phyloP scores from a whole-genome alignment of 2,113 vertebrate genomes.

The Oryzias woworae region DNA sequence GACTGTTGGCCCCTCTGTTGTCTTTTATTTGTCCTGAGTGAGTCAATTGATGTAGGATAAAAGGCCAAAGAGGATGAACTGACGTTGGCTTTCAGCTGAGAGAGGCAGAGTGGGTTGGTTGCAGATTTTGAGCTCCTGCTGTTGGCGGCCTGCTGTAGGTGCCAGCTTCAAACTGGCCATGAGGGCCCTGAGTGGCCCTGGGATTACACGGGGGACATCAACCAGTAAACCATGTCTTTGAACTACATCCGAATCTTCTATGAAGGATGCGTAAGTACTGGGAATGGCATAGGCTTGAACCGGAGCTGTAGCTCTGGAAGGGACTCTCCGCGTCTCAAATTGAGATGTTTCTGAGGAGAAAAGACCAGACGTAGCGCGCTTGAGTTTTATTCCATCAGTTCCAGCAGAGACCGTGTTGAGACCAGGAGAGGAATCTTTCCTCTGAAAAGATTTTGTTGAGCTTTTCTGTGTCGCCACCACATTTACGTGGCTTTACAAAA shows the following conservation, averaged over 20 bases:
- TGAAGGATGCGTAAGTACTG: conserved; percentile 86
- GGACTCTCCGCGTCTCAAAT: too few relatives aligned
- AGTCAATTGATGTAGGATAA: conserved; percentile 79
- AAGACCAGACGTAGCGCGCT: too few relatives aligned
- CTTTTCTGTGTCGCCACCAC: conserved; percentile 31
- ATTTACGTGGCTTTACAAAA: conserved; percentile 47
- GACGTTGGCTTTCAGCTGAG: conserved; percentile 76
- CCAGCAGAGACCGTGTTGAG: too few relatives aligned
- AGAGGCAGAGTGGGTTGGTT: conserved; percentile 17
- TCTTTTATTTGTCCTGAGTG: conserved; percentile 68
- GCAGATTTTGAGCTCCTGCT: conserved; percentile 28
- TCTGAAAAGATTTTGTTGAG: conserved; percentile 40
- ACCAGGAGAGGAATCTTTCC: conserved; percentile 5
- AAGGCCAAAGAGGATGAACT: conserved; percentile 78
- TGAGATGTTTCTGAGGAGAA: too few relatives aligned
- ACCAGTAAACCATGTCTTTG: conserved; percentile 78
- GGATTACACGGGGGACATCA: conserved; percentile 38
- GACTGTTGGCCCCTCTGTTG: conserved; percentile 78
- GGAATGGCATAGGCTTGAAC: conserved; percentile 6
- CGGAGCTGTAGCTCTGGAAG: too few relatives aligned
- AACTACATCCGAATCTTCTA: conserved; percentile 89
- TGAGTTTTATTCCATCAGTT: too few relatives aligned
- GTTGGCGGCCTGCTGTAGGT: conserved; percentile 53
- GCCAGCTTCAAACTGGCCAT: conserved; percentile 61
- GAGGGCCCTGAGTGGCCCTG: conserved; percentile 58